Conservation (phyloP, 2,888 invertebrate genomes). For the Microplitis deprimator region DNA sequence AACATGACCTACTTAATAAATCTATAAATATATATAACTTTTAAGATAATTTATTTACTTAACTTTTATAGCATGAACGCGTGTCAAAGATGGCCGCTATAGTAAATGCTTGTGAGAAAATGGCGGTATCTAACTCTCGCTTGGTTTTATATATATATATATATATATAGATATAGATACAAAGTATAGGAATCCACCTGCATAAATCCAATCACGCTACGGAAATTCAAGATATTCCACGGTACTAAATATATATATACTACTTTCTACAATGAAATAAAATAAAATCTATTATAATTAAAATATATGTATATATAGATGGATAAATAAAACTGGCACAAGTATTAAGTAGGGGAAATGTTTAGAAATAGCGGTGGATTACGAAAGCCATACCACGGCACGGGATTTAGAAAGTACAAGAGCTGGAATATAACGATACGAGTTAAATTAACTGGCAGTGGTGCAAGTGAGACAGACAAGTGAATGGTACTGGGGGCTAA, state of each 20-base stretch:
- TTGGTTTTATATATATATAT: neutral
- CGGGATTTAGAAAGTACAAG: slow-evolving; percentile 71
- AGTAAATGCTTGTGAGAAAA: slow-evolving; percentile 41
- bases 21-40: no score
- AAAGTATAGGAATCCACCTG: slow-evolving; percentile 35
- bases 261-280: slow-evolving; percentile 1
- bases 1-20: no score
- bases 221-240: slow-evolving; percentile 17
- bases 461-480: slow-evolving; percentile 28
- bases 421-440: slow-evolving; percentile 40
- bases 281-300: neutral
- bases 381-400: slow-evolving; percentile 64
- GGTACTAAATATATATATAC: no score
- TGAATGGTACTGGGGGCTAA: slow-evolving; percentile 29
- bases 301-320: neutral
- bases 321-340: slow-evolving; percentile 9
- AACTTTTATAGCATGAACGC: slow-evolving; percentile 44
- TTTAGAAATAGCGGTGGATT: slow-evolving; percentile 53
- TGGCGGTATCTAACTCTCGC: slow-evolving; percentile 42
- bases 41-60: neutral
- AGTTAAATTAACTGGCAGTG: slow-evolving; percentile 47
- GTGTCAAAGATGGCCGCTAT: slow-evolving; percentile 51
- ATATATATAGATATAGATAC: no score
- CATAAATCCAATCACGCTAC: slow-evolving; percentile 22
- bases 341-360: slow-evolving; percentile 18